phyloP scores from a whole-genome alignment of 2,113 vertebrate genomes.

The Pelodiscus sinensis region DNA sequence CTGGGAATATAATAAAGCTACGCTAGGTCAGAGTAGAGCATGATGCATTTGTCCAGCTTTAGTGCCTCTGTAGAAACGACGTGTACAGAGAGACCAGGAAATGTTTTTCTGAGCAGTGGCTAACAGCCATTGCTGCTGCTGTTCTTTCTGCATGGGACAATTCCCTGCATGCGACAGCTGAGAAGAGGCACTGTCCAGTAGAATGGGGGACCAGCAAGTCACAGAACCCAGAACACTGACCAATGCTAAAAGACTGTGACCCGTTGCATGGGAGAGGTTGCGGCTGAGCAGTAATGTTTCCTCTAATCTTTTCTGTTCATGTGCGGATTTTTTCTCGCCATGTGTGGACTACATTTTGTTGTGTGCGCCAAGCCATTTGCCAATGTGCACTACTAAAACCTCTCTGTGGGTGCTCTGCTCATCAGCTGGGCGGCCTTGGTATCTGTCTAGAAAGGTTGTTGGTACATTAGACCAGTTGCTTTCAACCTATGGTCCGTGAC shows the following conservation, averaged over 20 bases:
- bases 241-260: too few relatives aligned
- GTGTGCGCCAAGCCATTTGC: too few relatives aligned
- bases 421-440: too few relatives aligned
- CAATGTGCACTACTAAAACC: too few relatives aligned
- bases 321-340: too few relatives aligned
- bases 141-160: neutral
- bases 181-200: neutral
- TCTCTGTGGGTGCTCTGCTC: too few relatives aligned
- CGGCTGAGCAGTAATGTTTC: too few relatives aligned
- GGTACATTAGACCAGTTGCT: neutral
- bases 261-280: too few relatives aligned
- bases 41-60: neutral
- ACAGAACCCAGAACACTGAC: neutral
- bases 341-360: too few relatives aligned
- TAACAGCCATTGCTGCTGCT: neutral
- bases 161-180: fast-evolving
- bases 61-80: neutral
- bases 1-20: neutral
- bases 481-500: neutral
- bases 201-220: neutral
- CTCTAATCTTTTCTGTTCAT: too few relatives aligned
- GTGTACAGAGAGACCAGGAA: neutral
- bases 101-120: neutral
- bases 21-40: neutral
- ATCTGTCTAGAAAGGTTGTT: too few relatives aligned